Base-by-base conservation (phyloP, 1,140 invertebrate species). In the Plectrocnemia conspersa region DNA sequence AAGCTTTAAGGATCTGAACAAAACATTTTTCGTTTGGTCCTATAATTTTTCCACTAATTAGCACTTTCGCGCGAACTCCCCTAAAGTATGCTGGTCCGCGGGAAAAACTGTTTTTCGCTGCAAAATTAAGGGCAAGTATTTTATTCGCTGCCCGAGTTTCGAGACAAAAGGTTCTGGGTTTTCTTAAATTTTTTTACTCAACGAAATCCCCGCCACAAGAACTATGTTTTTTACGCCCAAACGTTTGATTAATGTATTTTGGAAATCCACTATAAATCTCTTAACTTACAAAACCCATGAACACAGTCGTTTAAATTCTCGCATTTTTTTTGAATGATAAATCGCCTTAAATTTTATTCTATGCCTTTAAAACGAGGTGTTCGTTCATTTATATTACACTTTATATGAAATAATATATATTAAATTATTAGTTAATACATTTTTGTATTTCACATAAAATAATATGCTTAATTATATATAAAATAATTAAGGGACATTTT, bases 241-340 rank as follows among this genome's bases (percentile, higher is more conserved):
- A n/a, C 47, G 40, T 50, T 50, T 50, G 47, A 50, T 50, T 50
- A 38, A 50, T 50, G 47, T 50, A 50, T 50, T 50, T 27, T 10
- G 47, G 47, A 50, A 50, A 50, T 50, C 47, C 47, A 38, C 33
- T 50, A 38, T 50, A 50, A 50, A 50, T 50, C 47, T 50, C 32
- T 50, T 16, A 35, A 50, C 22, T 50, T 50, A 33, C 47, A 38
- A 33, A 22, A 24, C 47, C 33, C 33, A 50, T 50, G 47, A 50
- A 50, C 47, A 50, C 33, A 27, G 33, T 50, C 21, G 47, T 35
- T 50, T 50, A 38, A 38, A 50, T 13, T 13, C 21, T n/a, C 42
- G n/a, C 24, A 41, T 5, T 41, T 41, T n/a, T n/a, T n/a, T 18
- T 19, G 4, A 7, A 16, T 13, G 22, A 47, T 47, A 25, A 33